Evolutionary conservation across 2,113 vertebrate species (phyloP).

Genomic region (Amphilophus citrinellus): DNA sequence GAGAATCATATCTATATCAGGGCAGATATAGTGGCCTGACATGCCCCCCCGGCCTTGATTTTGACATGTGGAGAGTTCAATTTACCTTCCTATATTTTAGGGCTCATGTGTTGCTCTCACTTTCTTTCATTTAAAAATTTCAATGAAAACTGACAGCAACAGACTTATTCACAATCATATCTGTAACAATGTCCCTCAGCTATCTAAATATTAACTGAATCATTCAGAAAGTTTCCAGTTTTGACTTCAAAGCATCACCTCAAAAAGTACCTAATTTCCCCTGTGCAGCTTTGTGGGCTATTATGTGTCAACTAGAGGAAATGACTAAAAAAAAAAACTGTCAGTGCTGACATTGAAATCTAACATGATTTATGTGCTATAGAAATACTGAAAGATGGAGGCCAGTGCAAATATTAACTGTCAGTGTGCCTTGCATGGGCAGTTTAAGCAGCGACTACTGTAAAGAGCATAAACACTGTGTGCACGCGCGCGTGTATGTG

Average conservation of each 20-base stretch:
- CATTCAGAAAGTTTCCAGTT: background rate
- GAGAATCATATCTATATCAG: too few species aligned
- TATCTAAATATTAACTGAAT: background rate
- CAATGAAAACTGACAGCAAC: background rate
- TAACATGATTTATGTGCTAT: background rate
- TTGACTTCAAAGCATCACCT: background rate
- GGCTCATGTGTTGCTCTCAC: background rate
- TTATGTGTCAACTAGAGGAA: background rate
- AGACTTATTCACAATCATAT: background rate
- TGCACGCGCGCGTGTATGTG: background rate
- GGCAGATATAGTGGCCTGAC: background rate
- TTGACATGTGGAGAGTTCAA: background rate
- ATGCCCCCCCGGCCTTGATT: fast-evolving
- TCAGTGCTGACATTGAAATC: background rate
- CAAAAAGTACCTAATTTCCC: conserved; percentile 6
- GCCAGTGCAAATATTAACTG: background rate
- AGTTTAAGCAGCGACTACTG: background rate
- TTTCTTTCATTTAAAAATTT: background rate
- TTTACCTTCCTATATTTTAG: background rate
- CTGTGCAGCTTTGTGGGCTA: background rate
- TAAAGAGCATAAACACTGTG: background rate
- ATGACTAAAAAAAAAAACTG: background rate
- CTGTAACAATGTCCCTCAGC: background rate
- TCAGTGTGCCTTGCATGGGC: background rate
- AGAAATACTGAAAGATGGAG: background rate